Evolutionary conservation across 2,797 vertebrate species (phyloP).

Genomic region (Hybognathus amarus): DNA sequence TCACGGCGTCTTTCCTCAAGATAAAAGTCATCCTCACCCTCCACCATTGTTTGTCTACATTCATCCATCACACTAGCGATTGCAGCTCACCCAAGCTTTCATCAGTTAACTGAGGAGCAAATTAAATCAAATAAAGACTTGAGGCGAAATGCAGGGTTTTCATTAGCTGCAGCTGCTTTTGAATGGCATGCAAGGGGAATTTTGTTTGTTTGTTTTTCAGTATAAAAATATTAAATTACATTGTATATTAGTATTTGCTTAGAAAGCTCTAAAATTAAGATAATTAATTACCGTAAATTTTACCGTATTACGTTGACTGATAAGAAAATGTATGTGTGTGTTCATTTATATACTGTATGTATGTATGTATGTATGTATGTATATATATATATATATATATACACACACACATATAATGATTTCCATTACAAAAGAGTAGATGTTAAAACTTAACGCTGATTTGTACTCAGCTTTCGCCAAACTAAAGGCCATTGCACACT

Average conservation of each 20-base stretch:
- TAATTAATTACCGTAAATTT: not conserved
- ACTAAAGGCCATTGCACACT: too few species aligned
- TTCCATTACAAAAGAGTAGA: too few species aligned
- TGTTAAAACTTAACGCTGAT: too few species aligned
- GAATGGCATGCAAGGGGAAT: not conserved
- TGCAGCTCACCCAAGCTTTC: not conserved
- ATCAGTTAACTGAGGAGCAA: not conserved
- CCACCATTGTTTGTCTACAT: conserved; percentile 27
- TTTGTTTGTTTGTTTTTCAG: not conserved
- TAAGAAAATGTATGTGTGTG: too few species aligned
- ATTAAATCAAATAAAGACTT: not conserved
- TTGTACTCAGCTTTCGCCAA: too few species aligned
- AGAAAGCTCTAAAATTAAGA: not conserved
- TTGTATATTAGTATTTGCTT: not conserved
- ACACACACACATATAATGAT: too few species aligned
- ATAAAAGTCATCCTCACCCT: conserved; percentile 38
- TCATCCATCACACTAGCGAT: conserved; percentile 19
- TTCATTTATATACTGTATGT: too few species aligned
- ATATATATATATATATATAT: too few species aligned
- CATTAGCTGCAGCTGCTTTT: not conserved
- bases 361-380: too few species aligned
- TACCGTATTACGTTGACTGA: too few species aligned
- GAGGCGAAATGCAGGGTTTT: not conserved
- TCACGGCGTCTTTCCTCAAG: conserved; percentile 26
- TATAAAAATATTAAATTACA: not conserved